Conservation (phyloP, 1,140 invertebrate species). For the Tetraneura akinire region DNA sequence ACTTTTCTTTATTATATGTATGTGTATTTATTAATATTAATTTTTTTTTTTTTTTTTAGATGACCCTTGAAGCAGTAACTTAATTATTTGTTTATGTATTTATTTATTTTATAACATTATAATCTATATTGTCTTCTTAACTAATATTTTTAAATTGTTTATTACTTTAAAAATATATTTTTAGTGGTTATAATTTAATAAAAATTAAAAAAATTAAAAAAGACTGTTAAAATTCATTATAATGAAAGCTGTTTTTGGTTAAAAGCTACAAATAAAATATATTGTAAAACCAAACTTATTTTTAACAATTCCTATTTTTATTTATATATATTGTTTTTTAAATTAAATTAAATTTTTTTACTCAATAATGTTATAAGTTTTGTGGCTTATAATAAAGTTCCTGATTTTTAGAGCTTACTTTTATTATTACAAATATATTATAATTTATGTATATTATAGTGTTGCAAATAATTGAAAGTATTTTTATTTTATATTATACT, state of each 20-base stretch:
- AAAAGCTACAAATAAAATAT: slow-evolving; percentile 21
- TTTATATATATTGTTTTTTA: slow-evolving; percentile 10
- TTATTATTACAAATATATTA: slow-evolving; percentile 9
- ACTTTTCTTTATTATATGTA: too few species aligned
- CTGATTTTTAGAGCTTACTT: slow-evolving; percentile 45
- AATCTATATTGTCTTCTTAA: slow-evolving; percentile 45
- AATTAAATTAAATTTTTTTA: slow-evolving; percentile 13
- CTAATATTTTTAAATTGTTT: slow-evolving; percentile 48
- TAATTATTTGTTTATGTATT: slow-evolving; percentile 32
- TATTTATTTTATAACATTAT: slow-evolving; percentile 49
- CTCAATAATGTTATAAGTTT: slow-evolving; percentile 14
- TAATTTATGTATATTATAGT: background rate
- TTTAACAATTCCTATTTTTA: slow-evolving; percentile 41
- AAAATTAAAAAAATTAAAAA: background rate
- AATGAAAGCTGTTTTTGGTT: slow-evolving; percentile 33
- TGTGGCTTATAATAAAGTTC: slow-evolving; percentile 33
- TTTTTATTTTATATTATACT: background rate
- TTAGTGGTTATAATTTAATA: slow-evolving; percentile 29
- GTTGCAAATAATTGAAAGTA: background rate
- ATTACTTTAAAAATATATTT: slow-evolving; percentile 37
- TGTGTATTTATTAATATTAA: too few species aligned
- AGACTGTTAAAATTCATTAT: slow-evolving; percentile 41
- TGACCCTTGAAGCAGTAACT: slow-evolving; percentile 46
- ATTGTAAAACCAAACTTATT: slow-evolving; percentile 35
- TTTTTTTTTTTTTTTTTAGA: slow-evolving; percentile 33